Conservation (phyloP, 2,888 invertebrate species). For the Tetranychus piercei region DNA sequence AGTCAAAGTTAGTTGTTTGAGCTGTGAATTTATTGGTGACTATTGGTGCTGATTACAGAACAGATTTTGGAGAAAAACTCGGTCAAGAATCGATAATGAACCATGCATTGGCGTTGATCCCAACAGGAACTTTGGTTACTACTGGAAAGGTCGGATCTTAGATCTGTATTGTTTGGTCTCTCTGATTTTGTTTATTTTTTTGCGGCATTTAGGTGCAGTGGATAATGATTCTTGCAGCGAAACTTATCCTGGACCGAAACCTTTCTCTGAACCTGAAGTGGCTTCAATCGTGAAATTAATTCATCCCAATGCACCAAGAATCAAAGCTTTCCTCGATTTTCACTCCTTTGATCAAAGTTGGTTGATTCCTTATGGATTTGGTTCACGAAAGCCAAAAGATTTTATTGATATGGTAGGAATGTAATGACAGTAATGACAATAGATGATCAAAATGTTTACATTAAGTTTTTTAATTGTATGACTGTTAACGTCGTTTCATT, state of each 20-base stretch:
- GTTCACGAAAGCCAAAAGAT: slow-evolving; percentile 23
- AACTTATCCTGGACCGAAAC: slow-evolving; percentile 32
- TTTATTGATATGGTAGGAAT: neutral
- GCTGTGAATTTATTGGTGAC: neutral
- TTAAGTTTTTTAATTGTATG: neutral
- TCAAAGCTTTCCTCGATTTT: slow-evolving; percentile 30
- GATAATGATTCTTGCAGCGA: slow-evolving; percentile 33
- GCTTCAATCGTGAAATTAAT: slow-evolving; percentile 29
- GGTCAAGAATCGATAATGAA: slow-evolving; percentile 16
- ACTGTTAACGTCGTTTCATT: neutral
- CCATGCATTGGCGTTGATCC: slow-evolving; percentile 28
- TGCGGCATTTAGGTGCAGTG: slow-evolving; percentile 25
- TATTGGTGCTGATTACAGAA: slow-evolving; percentile 25
- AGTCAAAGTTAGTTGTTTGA: neutral
- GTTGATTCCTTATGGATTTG: slow-evolving; percentile 36
- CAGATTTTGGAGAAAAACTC: slow-evolving; percentile 30
- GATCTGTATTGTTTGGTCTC: neutral
- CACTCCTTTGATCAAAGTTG: slow-evolving; percentile 30
- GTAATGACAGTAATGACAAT: neutral
- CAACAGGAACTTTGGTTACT: slow-evolving; percentile 29
- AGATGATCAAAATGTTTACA: neutral
- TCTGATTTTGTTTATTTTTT: slow-evolving; percentile 23
- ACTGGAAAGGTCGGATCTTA: slow-evolving; percentile 18
- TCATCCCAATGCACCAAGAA: slow-evolving; percentile 29
- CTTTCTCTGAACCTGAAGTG: slow-evolving; percentile 35